phyloP scores from a whole-genome alignment of 2,888 invertebrate genomes.

The Drosophila vallismaia region DNA sequence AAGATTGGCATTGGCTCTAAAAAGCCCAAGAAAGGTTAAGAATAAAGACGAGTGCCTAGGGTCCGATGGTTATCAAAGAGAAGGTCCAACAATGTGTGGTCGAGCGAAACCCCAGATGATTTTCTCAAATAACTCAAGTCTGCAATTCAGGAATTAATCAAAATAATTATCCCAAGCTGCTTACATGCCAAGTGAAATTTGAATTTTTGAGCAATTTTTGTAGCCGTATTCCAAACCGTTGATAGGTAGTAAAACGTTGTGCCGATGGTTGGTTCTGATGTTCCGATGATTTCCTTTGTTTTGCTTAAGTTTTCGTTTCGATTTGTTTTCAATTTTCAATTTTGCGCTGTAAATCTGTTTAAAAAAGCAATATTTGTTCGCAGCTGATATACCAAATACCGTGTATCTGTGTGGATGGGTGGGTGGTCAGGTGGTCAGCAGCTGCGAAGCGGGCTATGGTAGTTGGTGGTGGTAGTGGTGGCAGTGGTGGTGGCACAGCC shows the following conservation, averaged over 20 bases:
- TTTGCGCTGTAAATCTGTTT: slow-evolving; percentile 76
- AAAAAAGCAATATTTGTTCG: slow-evolving; percentile 74
- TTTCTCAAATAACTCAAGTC: slow-evolving; percentile 18
- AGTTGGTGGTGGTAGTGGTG: slow-evolving; percentile 51
- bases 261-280: slow-evolving; percentile 1
- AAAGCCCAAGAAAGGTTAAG: slow-evolving; percentile 36
- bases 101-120: slow-evolving; percentile 23
- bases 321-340: slow-evolving; percentile 13
- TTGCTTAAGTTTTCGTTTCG: background rate
- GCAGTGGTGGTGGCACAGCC: slow-evolving; percentile 16
- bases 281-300: background rate
- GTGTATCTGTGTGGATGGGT: slow-evolving; percentile 73
- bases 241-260: slow-evolving; percentile 6
- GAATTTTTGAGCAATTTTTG: slow-evolving; percentile 7
- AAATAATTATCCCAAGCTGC: slow-evolving; percentile 53
- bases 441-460: slow-evolving; percentile 72
- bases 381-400: slow-evolving; percentile 79
- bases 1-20: slow-evolving; percentile 16
- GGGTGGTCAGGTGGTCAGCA: slow-evolving; percentile 64
- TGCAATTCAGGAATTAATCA: slow-evolving; percentile 62
- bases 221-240: slow-evolving; percentile 3
- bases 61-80: slow-evolving; percentile 3
- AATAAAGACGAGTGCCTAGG: background rate
- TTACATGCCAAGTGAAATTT: slow-evolving; percentile 55
- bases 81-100: slow-evolving; percentile 5